Evolutionary conservation across 2,888 invertebrate species (phyloP).

Genomic region (Ennomos fuscantarius): DNA sequence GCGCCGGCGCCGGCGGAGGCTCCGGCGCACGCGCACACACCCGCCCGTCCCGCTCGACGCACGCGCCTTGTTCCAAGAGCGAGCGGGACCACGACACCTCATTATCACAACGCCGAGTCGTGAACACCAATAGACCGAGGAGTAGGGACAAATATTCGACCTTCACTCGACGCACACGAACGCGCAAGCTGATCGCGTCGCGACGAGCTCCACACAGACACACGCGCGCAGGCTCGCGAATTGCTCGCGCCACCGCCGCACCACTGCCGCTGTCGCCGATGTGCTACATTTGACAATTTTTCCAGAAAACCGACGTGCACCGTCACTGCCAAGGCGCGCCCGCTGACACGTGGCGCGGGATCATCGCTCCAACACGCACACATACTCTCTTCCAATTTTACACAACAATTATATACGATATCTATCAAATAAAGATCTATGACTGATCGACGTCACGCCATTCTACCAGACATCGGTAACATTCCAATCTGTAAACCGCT

Average conservation of each 20-base stretch:
- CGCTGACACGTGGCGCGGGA: slow-evolving; percentile 64
- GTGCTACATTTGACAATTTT: slow-evolving; percentile 83
- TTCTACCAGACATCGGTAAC: slow-evolving; percentile 41
- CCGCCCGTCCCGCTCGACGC: slow-evolving; percentile 70
- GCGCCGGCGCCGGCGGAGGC: slow-evolving; percentile 80
- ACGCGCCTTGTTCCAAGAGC: slow-evolving; percentile 51
- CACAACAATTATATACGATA: slow-evolving; percentile 38
- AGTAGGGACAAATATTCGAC: slow-evolving; percentile 84
- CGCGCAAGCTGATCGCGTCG: slow-evolving; percentile 63
- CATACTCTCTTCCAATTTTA: slow-evolving; percentile 25
- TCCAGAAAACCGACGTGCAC: slow-evolving; percentile 82
- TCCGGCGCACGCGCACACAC: slow-evolving; percentile 77
- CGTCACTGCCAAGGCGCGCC: slow-evolving; percentile 67
- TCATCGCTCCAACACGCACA: slow-evolving; percentile 19
- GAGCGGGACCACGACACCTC: slow-evolving; percentile 75
- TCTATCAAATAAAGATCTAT: slow-evolving; percentile 40
- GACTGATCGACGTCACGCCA: slow-evolving; percentile 42
- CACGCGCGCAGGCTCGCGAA: slow-evolving; percentile 65
- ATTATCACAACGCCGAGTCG: slow-evolving; percentile 82
- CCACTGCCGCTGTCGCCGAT: slow-evolving; percentile 58
- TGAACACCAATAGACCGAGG: slow-evolving; percentile 84
- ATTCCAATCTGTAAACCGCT: slow-evolving; percentile 40
- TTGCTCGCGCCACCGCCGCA: slow-evolving; percentile 60
- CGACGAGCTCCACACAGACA: slow-evolving; percentile 70
- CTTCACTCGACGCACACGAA: slow-evolving; percentile 82